Evolutionary conservation across 1,140 invertebrate genomes (phyloP), one percentile per base, ranked within the genome.

Genomic region (Bombus haemorrhoidalis): DNA sequence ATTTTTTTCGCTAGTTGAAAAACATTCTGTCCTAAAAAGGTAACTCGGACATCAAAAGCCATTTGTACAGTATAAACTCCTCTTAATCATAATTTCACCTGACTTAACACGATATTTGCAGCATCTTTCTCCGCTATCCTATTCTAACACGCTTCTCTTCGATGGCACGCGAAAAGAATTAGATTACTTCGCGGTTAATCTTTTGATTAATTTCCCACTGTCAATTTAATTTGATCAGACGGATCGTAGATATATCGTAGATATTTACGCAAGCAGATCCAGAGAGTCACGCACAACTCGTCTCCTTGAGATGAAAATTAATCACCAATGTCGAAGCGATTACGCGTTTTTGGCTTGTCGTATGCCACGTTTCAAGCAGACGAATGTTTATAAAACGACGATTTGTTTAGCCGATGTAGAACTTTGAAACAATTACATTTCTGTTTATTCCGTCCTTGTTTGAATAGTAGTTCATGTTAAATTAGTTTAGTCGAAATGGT

Each of bases 251-350:
- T 18, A 37, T 47, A 41, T 12, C 5, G 39, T 22, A n/a, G 32
- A 28, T 15, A 53, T 53, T 73, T 74, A 25, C 37, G 41, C 32
- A 37, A 81, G 8, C 13, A n/a, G 34, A 18, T 8, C 2, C 22
- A 39, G 41, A 73, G 32, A 68, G 66, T 74, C 79, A n/a, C 68
- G 37, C 18, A 25, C 62, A 74, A 66, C 57, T 28, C 57, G 53
- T n/a, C 34, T 66, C 22, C 34, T 39, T 25, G 57, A n/a, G 13
- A 25, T 53, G 43, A 28, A 77, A 69, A 83, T 77, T 83, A 83
- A 83, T 83, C 81, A 57, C 32, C 32, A 32, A 5, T 43, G 62
- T 68, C n/a, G 22, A 59, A 69, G 5, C 43, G 62, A 68, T 62
- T n/a, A 15, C 9, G 32, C 12, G 18, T 22, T 53, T 53, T 53